These are phyloP conservation scores for Nasua narica DNA, from an alignment of 2,797 vertebrate genomes.

Conservation along the genomic window DNA sequence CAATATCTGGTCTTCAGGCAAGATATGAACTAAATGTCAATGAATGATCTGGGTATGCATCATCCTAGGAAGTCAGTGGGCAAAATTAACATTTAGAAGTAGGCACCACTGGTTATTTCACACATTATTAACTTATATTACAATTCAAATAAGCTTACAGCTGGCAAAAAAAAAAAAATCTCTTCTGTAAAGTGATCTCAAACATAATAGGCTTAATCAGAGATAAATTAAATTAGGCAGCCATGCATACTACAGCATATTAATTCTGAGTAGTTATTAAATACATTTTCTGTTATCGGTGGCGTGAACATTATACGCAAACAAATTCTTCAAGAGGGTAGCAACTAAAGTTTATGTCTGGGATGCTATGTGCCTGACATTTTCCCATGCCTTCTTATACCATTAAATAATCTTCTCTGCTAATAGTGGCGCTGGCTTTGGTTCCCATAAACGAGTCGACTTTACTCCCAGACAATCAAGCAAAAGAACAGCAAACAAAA, in stretches of 20 bases:
- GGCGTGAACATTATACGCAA: conserved; percentile 81
- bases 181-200: conserved; percentile 88
- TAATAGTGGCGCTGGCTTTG: conserved; percentile 71
- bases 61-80: conserved; percentile 81
- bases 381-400: conserved; percentile 66
- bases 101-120: conserved; percentile 87
- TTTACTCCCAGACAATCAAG: conserved; percentile 79
- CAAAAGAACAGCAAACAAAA: conserved; percentile 75
- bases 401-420: conserved; percentile 74
- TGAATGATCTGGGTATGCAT: conserved; percentile 59
- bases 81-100: conserved; percentile 87
- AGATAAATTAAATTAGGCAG: conserved; percentile 91
- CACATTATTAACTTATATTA: conserved; percentile 91
- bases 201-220: conserved; percentile 90
- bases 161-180: conserved; percentile 87
- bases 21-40: conserved; percentile 61
- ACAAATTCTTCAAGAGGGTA: conserved; percentile 80
- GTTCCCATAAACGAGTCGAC: conserved; percentile 72
- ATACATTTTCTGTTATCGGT: conserved; percentile 85
- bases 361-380: conserved; percentile 71
- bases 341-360: conserved; percentile 84
- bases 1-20: conserved; percentile 43
- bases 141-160: conserved; percentile 89
- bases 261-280: conserved; percentile 87
- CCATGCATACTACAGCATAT: conserved; percentile 86